phyloP scores from a whole-genome alignment of 1,140 invertebrate species.

The Sitobion miscanthi region DNA sequence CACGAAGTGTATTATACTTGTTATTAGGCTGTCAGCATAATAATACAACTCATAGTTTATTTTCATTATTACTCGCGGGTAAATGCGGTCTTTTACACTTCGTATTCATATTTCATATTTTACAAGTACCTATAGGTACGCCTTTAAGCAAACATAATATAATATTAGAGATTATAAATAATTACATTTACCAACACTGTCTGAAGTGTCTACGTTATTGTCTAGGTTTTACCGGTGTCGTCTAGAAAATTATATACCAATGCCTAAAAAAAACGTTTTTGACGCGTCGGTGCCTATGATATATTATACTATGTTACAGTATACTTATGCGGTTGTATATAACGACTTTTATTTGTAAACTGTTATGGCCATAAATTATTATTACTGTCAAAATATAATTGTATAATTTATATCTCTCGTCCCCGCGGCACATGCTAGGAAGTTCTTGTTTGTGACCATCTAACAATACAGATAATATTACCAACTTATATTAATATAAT shows the following conservation, averaged over 20 bases:
- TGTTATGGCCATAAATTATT: neutral
- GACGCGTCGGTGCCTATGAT: neutral
- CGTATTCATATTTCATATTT: neutral
- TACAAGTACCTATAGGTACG: neutral
- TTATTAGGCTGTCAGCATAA: neutral
- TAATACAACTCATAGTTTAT: neutral
- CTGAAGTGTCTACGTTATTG: neutral
- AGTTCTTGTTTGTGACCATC: neutral
- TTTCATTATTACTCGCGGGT: neutral
- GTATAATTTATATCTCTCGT: neutral
- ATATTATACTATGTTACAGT: neutral
- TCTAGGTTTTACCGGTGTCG: constrained; percentile 2
- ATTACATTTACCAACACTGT: constrained; percentile 1
- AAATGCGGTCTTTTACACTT: neutral
- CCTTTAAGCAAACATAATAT: neutral
- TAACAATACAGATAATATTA: constrained; percentile 1
- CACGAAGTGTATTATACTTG: neutral
- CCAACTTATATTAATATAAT: neutral
- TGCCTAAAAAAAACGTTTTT: neutral
- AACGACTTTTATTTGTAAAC: neutral
- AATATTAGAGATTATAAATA: constrained; percentile 1
- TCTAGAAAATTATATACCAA: constrained; percentile 6
- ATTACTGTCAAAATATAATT: constrained; percentile 26
- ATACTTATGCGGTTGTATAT: neutral
- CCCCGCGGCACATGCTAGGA: neutral